Conservation (phyloP, 2,797 vertebrate genomes). For the Saxicola maurus region DNA sequence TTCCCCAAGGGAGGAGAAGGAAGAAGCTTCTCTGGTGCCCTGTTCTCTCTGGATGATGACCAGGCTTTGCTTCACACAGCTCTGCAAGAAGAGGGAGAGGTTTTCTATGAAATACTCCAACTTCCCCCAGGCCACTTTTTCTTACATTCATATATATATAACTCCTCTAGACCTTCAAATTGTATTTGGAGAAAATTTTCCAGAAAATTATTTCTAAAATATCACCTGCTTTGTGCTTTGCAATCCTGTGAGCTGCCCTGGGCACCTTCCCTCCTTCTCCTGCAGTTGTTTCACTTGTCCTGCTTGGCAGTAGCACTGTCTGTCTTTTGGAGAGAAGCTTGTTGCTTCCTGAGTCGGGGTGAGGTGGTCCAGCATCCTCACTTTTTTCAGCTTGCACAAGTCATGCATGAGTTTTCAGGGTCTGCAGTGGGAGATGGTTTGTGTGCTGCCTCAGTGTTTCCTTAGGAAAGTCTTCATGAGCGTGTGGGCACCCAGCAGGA, state of each 20-base stretch:
- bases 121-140: background rate
- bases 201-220: background rate
- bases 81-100: background rate
- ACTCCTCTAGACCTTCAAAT: background rate
- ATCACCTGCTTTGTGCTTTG: background rate
- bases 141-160: background rate
- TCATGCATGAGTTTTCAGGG: conserved; percentile 79
- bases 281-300: background rate
- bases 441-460: conserved; percentile 77
- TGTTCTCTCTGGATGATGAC: background rate
- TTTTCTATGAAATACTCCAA: background rate
- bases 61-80: background rate
- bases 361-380: conserved; percentile 76
- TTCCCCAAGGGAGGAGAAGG: background rate
- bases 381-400: conserved; percentile 76
- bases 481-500: conserved; percentile 75
- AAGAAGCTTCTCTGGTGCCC: background rate
- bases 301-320: conserved; percentile 52
- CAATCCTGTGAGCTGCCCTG: background rate
- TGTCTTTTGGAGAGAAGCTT: conserved; percentile 70
- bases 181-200: background rate
- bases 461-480: conserved; percentile 78
- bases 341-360: conserved; percentile 75
- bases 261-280: background rate
- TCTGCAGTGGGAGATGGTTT: conserved; percentile 73